Conservation (phyloP, 2,113 vertebrate species). For the Cephalopholis sonnerati region DNA sequence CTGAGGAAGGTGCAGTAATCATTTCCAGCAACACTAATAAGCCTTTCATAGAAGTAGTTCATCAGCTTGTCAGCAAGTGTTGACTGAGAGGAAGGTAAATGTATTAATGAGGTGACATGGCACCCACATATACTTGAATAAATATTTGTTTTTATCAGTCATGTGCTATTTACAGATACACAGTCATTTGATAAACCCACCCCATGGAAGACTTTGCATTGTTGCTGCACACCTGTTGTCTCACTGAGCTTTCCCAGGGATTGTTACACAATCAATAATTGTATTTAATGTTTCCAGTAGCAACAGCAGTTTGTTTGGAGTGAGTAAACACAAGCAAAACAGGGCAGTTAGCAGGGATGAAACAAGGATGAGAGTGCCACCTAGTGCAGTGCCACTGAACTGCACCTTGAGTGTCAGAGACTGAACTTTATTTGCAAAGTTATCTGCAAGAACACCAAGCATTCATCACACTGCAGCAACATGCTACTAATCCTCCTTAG, state of each 20-base stretch:
- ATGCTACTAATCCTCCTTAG: neutral
- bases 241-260: neutral
- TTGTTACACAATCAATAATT: neutral
- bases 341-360: neutral
- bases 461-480: neutral
- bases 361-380: slow-evolving; percentile 37
- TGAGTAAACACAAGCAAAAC: neutral
- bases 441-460: neutral
- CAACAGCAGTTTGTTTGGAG: neutral
- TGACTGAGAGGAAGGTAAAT: neutral
- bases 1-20: slow-evolving; percentile 68
- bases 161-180: neutral
- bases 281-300: neutral
- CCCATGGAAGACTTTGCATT: neutral
- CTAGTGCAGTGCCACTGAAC: slow-evolving; percentile 33
- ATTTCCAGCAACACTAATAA: neutral
- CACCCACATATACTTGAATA: neutral
- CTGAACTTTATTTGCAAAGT: neutral
- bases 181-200: neutral
- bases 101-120: neutral
- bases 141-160: slow-evolving; percentile 12
- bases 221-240: neutral
- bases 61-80: neutral
- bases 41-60: neutral
- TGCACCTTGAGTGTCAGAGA: slow-evolving; percentile 3